phyloP scores from a whole-genome alignment of 2,797 vertebrate species.

The Chrysolophus pictus region DNA sequence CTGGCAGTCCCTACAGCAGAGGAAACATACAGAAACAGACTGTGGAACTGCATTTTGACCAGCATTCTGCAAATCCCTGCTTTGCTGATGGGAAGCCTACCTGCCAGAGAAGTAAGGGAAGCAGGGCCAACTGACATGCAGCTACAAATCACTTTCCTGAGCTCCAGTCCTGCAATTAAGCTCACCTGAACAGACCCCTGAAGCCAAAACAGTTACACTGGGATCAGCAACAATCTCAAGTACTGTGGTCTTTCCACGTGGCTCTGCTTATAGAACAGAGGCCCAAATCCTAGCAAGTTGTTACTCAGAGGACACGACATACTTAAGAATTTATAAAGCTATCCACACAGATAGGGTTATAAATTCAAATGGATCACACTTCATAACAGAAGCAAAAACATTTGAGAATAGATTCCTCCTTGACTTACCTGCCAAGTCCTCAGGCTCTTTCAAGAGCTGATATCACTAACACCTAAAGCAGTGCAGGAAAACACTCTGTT shows the following conservation, averaged over 20 bases:
- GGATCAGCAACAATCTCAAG: background rate
- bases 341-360: background rate
- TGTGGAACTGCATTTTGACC: background rate
- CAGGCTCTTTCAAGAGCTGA: slow-evolving; percentile 2
- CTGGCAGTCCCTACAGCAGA: background rate
- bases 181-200: background rate
- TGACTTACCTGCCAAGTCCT: slow-evolving; percentile 2
- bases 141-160: background rate
- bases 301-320: background rate
- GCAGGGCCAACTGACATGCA: background rate
- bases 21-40: background rate
- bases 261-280: background rate
- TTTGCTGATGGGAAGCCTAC: background rate
- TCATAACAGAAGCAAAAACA: background rate
- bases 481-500: background rate
- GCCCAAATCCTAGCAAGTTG: background rate
- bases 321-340: background rate
- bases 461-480: slow-evolving; percentile 12
- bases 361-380: background rate
- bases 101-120: background rate
- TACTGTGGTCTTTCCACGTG: background rate
- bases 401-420: background rate
- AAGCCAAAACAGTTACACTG: background rate
- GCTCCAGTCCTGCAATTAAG: background rate
- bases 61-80: background rate